Evolutionary conservation across 2,797 vertebrate species (phyloP), one percentile per base, ranked within the genome.

Genomic region (Enteromius trimaculatus): DNA sequence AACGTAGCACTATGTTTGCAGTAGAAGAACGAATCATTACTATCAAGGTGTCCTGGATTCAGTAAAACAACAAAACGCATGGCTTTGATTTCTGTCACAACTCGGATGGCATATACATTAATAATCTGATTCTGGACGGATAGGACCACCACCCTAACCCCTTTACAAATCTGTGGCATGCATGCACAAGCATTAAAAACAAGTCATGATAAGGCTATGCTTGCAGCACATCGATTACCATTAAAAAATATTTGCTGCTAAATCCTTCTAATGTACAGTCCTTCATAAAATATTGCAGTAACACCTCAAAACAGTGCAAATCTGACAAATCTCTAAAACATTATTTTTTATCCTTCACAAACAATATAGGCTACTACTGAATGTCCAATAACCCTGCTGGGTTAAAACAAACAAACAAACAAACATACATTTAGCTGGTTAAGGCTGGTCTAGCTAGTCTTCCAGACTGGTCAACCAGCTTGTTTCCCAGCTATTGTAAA

Each of bases 241-340:
- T 80, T 55, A 47, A 29, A 29, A 64, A 64, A 65, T 78, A 49
- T 72, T 29, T 58, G 2, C 53, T 49, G 14, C 6, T 68, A 34
- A 60, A 82, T 77, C 62, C 62, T 76, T 82, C 77, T 51, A 14
- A 42, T 55, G 62, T 51, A 85, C 83, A 86, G 65, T 87, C 84
- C 85, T 88, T 88, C 85, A 87, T 86, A 53, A 79, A 80, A 65
- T 14, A 82, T 29, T 72, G 34, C 62, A 62, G 65, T 84, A 44
- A 78, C 31, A 68, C 71, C 58, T 42, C 47, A 74, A 13, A 65
- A 70, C 26, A 79, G 37, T 62, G 76, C 64, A 79, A 60, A 82
- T 75, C 13, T 60, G 62, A 68, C 23, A 76, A 77, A 75, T n/a
- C 16, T 49, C 6, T 39, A 81, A 69, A 60, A 75, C 2, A 34